Conservation (phyloP, 1,140 invertebrate genomes). For the Pachyrhynchus sulphureomaculatus region DNA sequence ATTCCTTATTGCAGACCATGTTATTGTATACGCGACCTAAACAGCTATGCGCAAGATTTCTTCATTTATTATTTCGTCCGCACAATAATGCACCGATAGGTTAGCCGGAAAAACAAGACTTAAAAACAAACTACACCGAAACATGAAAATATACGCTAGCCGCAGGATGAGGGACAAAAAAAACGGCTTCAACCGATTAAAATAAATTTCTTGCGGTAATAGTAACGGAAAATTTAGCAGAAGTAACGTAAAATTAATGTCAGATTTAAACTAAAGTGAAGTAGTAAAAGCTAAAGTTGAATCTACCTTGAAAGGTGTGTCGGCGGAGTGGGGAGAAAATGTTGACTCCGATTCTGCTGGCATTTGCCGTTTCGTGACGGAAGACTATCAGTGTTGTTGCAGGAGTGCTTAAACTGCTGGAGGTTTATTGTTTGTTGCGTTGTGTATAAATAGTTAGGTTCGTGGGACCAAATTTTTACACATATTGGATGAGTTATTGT, state of each 20-base stretch:
- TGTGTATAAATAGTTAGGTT: not conserved
- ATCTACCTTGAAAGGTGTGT: slow-evolving; percentile 31
- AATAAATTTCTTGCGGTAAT: not conserved
- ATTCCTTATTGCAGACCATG: too few species aligned
- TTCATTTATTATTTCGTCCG: too few species aligned
- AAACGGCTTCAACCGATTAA: too few species aligned
- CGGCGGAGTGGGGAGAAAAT: slow-evolving; percentile 9
- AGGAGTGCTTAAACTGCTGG: not conserved
- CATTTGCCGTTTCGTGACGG: not conserved
- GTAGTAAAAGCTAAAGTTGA: slow-evolving; percentile 20
- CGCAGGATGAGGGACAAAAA: too few species aligned
- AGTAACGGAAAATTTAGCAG: not conserved
- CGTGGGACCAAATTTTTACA: not conserved
- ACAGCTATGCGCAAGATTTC: too few species aligned
- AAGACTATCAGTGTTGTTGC: not conserved
- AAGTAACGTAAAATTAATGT: not conserved
- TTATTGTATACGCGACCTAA: too few species aligned
- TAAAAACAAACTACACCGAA: too few species aligned
- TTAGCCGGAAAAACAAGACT: too few species aligned
- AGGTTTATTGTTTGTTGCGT: not conserved
- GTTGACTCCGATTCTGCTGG: slow-evolving; percentile 14
- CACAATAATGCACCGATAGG: too few species aligned
- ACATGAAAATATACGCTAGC: too few species aligned
- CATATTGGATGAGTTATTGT: not conserved
- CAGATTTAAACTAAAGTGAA: slow-evolving; percentile 14